Percentiles rank a stretch among this genome's conserved stretches.
These are phyloP conservation scores for Pygoscelis adeliae DNA, from an alignment of 2,113 vertebrate species.

Conservation along the genomic window DNA sequence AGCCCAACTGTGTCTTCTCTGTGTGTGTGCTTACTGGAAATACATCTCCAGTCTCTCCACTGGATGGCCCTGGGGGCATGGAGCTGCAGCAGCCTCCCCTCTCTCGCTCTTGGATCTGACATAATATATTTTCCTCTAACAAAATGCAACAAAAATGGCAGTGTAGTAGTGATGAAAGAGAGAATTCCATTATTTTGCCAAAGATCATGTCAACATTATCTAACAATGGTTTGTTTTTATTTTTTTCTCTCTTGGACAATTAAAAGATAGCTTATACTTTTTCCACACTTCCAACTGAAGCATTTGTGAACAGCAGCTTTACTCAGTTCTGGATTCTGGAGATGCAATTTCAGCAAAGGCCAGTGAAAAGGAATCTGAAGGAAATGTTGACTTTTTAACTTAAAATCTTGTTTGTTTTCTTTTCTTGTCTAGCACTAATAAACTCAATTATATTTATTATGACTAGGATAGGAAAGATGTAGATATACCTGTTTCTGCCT, in stretches of 20 bases:
- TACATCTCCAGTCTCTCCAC: not conserved
- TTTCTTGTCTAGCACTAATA: not conserved
- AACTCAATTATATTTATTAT: not conserved
- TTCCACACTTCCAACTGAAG: not conserved
- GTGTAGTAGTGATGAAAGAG: not conserved
- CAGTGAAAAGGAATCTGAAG: not conserved
- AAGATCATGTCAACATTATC: not conserved
- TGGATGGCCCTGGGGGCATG: rapidly evolving
- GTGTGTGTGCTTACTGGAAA: not conserved
- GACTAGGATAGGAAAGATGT: not conserved
- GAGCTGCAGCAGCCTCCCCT: not conserved
- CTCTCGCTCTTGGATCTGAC: rapidly evolving
- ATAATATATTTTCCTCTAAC: not conserved
- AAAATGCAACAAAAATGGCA: not conserved
- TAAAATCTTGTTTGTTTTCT: not conserved
- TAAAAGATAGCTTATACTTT: not conserved
- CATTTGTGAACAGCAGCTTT: not conserved
- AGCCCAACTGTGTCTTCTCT: not conserved
- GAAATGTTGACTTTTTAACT: not conserved
- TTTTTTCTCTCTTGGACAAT: not conserved
- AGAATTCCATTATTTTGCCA: not conserved
- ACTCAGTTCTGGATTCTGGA: not conserved
- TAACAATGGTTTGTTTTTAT: not conserved
- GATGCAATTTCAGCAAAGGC: not conserved
- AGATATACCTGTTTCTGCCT: not conserved